A percentile compares a stretch with the other conserved stretches of the same genome.
Evolutionary conservation across 1,140 invertebrate genomes (phyloP).

Genomic region (Caenorhabditis tropicalis): DNA sequence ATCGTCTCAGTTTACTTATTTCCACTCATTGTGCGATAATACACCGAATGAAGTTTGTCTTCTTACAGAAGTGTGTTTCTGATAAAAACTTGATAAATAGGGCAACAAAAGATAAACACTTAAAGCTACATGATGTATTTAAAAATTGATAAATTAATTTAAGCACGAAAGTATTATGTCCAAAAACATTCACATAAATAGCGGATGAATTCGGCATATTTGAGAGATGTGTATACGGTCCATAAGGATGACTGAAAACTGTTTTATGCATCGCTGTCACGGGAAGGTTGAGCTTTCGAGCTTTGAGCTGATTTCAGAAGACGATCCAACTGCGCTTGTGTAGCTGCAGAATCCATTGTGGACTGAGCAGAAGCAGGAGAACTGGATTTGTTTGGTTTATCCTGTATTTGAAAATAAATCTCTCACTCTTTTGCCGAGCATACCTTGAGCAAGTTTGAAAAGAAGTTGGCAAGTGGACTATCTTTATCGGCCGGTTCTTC

Average conservation of each 20-base stretch:
- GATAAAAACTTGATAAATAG: too few relatives aligned
- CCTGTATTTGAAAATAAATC: not conserved
- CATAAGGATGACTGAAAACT: not conserved
- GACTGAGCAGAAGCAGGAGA: not conserved
- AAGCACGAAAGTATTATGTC: not conserved
- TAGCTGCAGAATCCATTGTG: not conserved
- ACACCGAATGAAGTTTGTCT: too few relatives aligned
- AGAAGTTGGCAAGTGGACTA: conserved; percentile 59
- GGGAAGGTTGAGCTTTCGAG: conserved; percentile 1
- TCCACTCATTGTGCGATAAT: not conserved
- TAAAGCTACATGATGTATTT: too few relatives aligned
- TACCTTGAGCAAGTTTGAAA: conserved; percentile 60
- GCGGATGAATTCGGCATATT: not conserved
- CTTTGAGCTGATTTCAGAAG: conserved; percentile 12
- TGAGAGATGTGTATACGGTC: too few relatives aligned
- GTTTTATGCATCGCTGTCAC: not conserved
- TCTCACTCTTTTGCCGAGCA: too few relatives aligned
- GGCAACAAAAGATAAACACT: too few relatives aligned
- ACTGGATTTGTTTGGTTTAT: not conserved
- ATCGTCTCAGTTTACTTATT: not conserved
- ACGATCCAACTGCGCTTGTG: conserved; percentile 14
- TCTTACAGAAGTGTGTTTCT: too few relatives aligned
- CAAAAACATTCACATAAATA: not conserved
- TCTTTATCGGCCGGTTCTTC: conserved; percentile 49
- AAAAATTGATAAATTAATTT: too few relatives aligned